Evolutionary conservation across 1,140 invertebrate species (phyloP).

Genomic region (Heliothis subflexa): DNA sequence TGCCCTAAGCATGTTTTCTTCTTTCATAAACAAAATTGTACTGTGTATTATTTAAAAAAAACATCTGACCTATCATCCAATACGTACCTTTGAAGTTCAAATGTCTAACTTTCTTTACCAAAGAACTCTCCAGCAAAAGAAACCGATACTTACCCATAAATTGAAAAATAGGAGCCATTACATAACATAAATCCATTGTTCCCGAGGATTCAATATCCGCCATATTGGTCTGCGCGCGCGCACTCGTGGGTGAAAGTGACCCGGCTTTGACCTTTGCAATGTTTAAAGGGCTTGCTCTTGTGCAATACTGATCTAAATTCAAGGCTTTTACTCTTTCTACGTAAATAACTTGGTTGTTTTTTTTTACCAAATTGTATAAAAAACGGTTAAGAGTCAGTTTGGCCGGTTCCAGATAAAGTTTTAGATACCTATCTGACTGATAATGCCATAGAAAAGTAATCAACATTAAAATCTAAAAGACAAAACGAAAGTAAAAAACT

Average conservation of each 20-base stretch:
- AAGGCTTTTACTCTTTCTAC: constrained; percentile 26
- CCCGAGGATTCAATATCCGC: constrained; percentile 20
- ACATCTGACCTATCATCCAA: too few species aligned
- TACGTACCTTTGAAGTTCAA: too few species aligned
- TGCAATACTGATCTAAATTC: constrained; percentile 43
- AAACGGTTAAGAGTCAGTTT: neutral
- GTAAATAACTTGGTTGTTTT: neutral
- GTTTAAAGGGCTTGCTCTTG: constrained; percentile 29
- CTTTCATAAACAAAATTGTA: too few species aligned
- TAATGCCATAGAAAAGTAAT: too few species aligned
- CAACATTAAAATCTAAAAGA: too few species aligned
- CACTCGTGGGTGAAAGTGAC: constrained; percentile 37
- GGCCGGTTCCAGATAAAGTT: too few species aligned
- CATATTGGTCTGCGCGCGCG: constrained; percentile 28
- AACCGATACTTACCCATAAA: constrained; percentile 18
- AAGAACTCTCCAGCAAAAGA: neutral
- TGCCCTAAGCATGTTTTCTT: too few species aligned
- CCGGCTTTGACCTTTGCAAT: constrained; percentile 44
- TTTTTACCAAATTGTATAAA: neutral
- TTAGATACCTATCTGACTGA: too few species aligned
- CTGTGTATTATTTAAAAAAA: too few species aligned
- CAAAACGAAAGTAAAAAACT: too few species aligned
- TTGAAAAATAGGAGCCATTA: constrained; percentile 7
- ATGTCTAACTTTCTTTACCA: neutral
- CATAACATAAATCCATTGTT: constrained; percentile 34